Evolutionary conservation across 1,140 invertebrate genomes (phyloP), one percentile per base, ranked within the genome.

Genomic region (Neodiprion virginianus): DNA sequence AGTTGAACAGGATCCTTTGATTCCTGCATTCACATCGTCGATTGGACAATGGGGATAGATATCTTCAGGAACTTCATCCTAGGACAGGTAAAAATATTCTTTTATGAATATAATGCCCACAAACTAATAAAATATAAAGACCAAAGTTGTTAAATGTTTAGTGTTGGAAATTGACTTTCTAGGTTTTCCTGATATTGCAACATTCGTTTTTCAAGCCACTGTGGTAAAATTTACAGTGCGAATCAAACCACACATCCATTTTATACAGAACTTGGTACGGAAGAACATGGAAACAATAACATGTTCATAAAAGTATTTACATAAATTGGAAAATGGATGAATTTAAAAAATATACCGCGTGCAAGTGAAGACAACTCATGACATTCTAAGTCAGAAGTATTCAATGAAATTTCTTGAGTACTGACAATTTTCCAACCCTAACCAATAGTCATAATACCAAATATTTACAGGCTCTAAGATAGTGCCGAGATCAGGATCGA

Each of bases 1-100:
- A 12, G 90, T 89, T 0, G 88, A 81, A 84, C 94, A 96, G 9
- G 94, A 96, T 12, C 95, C 95, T 75, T 88, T 88, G 8, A 93
- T 82, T 12, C 88, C 88, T 72, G 83, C 84, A 48, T 86, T 81
- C n/a, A 79, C 72, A 79, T 92, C 90, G 68, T 92, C 88, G 17
- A 94, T 83, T 10, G 90, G 89, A 23, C 76, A 84, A 79, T 92
- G 90, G 7, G 91, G 90, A 80, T 95, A 95, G 77, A 93, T 91
- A 73, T 94, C 90, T 67, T 88, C 81, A 4, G 90, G 90, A 49
- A 89, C 78, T n/a, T 84, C 79, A 75, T 89, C 84, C 89, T 91
- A 72, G n/a, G 28, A 40, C 28, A 40, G 28, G 28, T 40, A 40
- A 40, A 40, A 40, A 40, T 5, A 5, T 40, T 40, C 5, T 40